A percentile compares a stretch with the other conserved stretches of the same genome.
These are phyloP conservation scores for Ophiodon elongatus DNA, from an alignment of 2,113 vertebrate species.

Conservation along the genomic window DNA sequence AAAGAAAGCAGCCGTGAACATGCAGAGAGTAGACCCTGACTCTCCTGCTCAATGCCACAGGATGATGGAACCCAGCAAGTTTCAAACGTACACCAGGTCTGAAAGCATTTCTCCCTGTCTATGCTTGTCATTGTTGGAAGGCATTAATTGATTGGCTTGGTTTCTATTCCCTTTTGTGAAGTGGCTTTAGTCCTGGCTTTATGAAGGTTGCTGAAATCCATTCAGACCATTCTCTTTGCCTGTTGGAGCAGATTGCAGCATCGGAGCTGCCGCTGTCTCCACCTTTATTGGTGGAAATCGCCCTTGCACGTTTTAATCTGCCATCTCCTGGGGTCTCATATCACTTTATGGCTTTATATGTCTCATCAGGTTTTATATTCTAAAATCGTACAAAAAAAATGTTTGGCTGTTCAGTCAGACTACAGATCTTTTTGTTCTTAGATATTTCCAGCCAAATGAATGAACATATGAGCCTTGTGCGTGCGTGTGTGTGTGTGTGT, in stretches of 20 bases:
- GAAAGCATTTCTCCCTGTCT: conserved; percentile 72
- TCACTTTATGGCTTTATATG: conserved; percentile 70
- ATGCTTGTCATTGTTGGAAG: conserved; percentile 56
- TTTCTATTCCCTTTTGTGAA: conserved; percentile 73
- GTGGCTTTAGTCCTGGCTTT: conserved; percentile 68
- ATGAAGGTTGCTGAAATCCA: conserved; percentile 72
- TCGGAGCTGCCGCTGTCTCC: conserved; percentile 60
- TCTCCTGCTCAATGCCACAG: conserved; percentile 64
- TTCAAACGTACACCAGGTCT: conserved; percentile 61
- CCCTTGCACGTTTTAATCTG: conserved; percentile 73
- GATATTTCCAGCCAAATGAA: conserved; percentile 24
- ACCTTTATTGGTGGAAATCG: conserved; percentile 70
- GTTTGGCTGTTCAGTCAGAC: conserved; percentile 22
- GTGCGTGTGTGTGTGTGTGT: conserved; percentile 1
- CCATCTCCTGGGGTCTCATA: conserved; percentile 65
- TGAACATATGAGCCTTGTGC: background rate
- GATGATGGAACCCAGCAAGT: conserved; percentile 64
- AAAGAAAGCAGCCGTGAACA: conserved; percentile 65
- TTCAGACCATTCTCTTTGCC: conserved; percentile 71
- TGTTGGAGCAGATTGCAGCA: conserved; percentile 62
- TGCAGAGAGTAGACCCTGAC: conserved; percentile 65
- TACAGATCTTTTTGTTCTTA: conserved; percentile 1
- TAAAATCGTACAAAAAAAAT: conserved; percentile 54
- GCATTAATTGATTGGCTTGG: conserved; percentile 81
- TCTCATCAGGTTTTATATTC: conserved; percentile 74